A percentile compares a stretch with the other conserved stretches of the same genome.
Conservation (phyloP, 2,888 invertebrate species). For the Polymixis flavicincta region DNA sequence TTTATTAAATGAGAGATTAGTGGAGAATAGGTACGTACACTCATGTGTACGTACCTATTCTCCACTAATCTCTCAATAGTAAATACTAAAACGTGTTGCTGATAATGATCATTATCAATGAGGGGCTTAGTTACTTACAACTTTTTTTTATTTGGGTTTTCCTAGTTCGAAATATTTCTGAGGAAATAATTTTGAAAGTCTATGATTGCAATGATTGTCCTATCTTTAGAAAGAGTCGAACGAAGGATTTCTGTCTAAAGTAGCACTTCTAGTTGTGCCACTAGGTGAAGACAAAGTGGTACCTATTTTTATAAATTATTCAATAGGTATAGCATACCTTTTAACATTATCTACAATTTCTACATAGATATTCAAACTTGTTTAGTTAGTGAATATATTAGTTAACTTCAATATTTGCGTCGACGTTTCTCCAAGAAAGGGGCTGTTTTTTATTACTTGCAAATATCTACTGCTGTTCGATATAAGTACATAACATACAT, state of each 20-base stretch:
- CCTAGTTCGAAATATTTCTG: not conserved
- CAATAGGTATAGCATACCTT: not conserved
- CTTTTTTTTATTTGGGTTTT: not conserved
- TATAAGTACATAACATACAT: not conserved
- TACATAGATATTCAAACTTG: slow-evolving; percentile 17
- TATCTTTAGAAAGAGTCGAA: not conserved
- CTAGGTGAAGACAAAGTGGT: not conserved
- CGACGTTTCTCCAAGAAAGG: not conserved
- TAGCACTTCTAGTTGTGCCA: not conserved
- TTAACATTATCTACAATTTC: not conserved
- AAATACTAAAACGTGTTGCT: slow-evolving; percentile 21
- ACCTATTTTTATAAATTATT: not conserved
- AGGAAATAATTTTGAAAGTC: not conserved
- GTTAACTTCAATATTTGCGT: not conserved
- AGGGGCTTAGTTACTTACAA: not conserved
- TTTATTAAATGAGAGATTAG: too few species aligned
- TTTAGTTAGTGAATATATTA: slow-evolving; percentile 17
- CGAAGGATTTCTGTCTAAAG: not conserved
- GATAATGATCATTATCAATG: not conserved
- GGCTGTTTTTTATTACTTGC: slow-evolving; percentile 3
- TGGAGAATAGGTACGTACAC: too few species aligned
- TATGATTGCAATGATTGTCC: not conserved
- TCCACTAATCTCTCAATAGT: slow-evolving; percentile 3
- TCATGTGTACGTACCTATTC: slow-evolving; percentile 5
- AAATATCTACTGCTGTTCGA: not conserved